Base-by-base conservation (phyloP, 92 coral and sea anemone species). In the Blastomussa wellsi region DNA sequence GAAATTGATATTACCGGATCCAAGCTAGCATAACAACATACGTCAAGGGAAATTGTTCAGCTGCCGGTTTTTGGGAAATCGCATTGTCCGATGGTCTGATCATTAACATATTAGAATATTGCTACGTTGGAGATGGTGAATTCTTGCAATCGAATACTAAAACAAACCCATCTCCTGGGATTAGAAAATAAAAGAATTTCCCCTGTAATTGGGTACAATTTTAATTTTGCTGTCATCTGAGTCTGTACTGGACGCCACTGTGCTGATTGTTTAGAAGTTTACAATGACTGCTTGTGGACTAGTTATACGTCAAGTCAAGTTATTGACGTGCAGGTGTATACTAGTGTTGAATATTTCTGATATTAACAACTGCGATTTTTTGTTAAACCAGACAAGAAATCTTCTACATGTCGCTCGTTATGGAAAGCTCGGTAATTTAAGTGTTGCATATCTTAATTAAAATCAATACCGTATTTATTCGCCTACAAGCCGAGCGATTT, bases 41-140 rank as follows among this genome's bases (percentile, higher is more conserved):
- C 74, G 74, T 3, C 32, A 47, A 47, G 19, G 35, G 16, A 65
- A 37, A 67, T 82, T 71, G 69, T 37, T 33, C 78, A 71, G 71
- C 78, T 82, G 86, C 17, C 35, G 3, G 2, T 20, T 22, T 15
- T 1, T 2, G 74, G 10, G 42, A 15, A 32, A 31, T 11, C 12
- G 14, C 7, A 33, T 33, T 20, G 20, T 69, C 74, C 32, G 35
- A 35, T 38, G 26, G 38, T n/a, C n/a, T n/a, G 41, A 35, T 26
- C 13, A 66, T n/a, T 70, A 51, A 57, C 78, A 26, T 52, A 49
- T 44, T 33, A 53, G 22, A 22, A 35, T 16, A 35, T 26, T 19
- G 41, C 29, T 35, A 26, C 3, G 44, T 28, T 32, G 53, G 78
- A 13, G 41, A n/a, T 78, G 52, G 78, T 53, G 71, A 82, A 59